phyloP scores from a whole-genome alignment of 2,888 invertebrate genomes.

The Diabrotica balteata region DNA sequence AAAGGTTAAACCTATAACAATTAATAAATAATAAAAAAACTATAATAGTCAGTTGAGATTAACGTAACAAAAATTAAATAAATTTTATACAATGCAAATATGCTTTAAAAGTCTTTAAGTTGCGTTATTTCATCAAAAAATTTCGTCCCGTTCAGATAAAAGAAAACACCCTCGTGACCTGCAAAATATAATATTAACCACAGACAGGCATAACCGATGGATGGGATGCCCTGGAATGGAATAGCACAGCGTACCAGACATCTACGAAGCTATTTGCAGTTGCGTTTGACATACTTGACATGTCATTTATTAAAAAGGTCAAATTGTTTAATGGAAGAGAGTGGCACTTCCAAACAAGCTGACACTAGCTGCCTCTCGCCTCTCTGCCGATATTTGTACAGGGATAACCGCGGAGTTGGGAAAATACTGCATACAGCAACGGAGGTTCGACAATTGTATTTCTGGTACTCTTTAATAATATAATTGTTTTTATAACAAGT shows the following conservation, averaged over 20 bases:
- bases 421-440: too few species aligned
- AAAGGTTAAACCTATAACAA: too few species aligned
- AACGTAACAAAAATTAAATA: too few species aligned
- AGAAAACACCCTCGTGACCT: not conserved
- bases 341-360: slow-evolving; percentile 36
- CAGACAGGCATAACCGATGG: slow-evolving; percentile 5
- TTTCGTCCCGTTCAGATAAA: too few species aligned
- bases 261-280: slow-evolving; percentile 24
- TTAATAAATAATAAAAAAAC: too few species aligned
- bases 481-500: too few species aligned
- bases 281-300: slow-evolving; percentile 39
- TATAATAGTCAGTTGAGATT: too few species aligned
- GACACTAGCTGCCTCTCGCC: slow-evolving; percentile 25
- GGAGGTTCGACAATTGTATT: too few species aligned
- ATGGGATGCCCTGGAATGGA: slow-evolving; percentile 3
- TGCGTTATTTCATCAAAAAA: too few species aligned
- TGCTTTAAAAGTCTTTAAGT: too few species aligned
- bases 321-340: slow-evolving; percentile 42
- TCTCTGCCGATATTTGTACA: not conserved
- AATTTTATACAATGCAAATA: too few species aligned
- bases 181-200: slow-evolving; percentile 16
- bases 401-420: not conserved
- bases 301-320: slow-evolving; percentile 42
- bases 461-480: too few species aligned
- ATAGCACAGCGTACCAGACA: not conserved